phyloP scores from a whole-genome alignment of 2,797 vertebrate species.

The Rhyacichthys aspro region DNA sequence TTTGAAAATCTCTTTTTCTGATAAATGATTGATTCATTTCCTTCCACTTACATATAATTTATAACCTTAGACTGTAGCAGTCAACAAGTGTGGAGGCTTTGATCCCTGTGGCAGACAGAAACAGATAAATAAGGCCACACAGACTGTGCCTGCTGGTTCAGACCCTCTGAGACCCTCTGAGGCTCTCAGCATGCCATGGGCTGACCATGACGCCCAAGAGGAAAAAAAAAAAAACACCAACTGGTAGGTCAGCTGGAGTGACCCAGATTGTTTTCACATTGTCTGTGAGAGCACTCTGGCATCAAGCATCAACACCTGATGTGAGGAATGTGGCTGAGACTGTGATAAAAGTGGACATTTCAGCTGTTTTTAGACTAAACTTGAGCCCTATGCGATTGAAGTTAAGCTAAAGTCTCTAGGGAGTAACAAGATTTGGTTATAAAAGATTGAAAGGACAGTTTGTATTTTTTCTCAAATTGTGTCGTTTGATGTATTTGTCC shows the following conservation, averaged over 20 bases:
- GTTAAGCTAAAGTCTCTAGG: neutral
- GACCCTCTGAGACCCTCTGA: slow-evolving; percentile 19
- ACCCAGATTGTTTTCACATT: slow-evolving; percentile 71
- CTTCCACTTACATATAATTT: neutral
- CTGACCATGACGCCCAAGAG: slow-evolving; percentile 50
- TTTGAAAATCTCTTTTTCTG: too few relatives aligned
- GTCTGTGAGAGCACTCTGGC: slow-evolving; percentile 61
- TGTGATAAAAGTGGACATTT: slow-evolving; percentile 31
- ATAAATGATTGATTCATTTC: too few relatives aligned
- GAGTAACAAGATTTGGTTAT: neutral
- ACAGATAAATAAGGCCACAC: slow-evolving; percentile 40
- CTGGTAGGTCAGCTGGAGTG: slow-evolving; percentile 74
- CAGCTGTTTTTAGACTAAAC: slow-evolving; percentile 6
- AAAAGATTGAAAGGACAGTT: neutral
- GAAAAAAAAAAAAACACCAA: slow-evolving; percentile 57
- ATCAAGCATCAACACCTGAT: slow-evolving; percentile 68
- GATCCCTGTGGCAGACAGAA: slow-evolving; percentile 17
- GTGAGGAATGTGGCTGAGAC: slow-evolving; percentile 57
- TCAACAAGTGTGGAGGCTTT: slow-evolving; percentile 16
- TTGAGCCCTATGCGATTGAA: neutral
- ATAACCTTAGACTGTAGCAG: slow-evolving; percentile 5
- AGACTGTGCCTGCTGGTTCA: slow-evolving; percentile 36
- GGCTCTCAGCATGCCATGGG: slow-evolving; percentile 44
- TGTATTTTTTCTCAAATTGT: neutral
- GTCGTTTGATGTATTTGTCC: too few relatives aligned